Base-by-base conservation (phyloP, 2,797 vertebrate genomes). In the Arrhamphus sclerolepis region DNA sequence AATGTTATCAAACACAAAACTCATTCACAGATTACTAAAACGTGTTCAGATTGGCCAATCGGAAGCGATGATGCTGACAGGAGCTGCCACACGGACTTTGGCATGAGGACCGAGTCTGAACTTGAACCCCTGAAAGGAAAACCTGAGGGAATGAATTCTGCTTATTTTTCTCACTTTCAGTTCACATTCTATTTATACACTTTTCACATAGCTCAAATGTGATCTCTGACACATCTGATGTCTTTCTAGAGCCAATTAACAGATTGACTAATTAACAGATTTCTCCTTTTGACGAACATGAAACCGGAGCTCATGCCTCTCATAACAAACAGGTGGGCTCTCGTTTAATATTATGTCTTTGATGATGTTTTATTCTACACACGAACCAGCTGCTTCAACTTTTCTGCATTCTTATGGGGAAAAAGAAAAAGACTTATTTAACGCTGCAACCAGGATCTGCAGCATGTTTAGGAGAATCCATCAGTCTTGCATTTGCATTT, bases 401-500 rank as follows among this genome's bases (percentile, higher is more conserved):
- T 21, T 9, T 20, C 1, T n/a, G 7, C 42, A 21, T 20, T 26
- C 2, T 7, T 21, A 21, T 21, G 7, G 6, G 22, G 51, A 53
- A 43, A 2, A 21, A 6, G 3, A 29, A 7, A 29, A 29, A 7
- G 3, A 29, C 31, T 51, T 34, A 2, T 31, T 64, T 42, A 58
- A 43, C 44, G n/a, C 14, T 53, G 46, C 21, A 49, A 7, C 31
- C 29, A 10, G 20, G 6, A 46, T 29, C 40, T n/a, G 3, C 31
- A 11, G 31, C 11, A 58, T 11, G 24, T 68, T 68, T 46, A 28
- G 24, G 46, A 51, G 48, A 56, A 70, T 63, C 43, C 28, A 72
- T 72, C 55, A 56, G 39, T 49, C 9, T 16, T 19, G 39, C 56
- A 81, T 81, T 85, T 71, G 50, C 75, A 64, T 83, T 43, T 82